Percentiles rank a stretch among this genome's conserved stretches.
These are phyloP conservation scores for Tetramorium alpestre DNA, from an alignment of 1,140 invertebrate species.

Conservation along the genomic window DNA sequence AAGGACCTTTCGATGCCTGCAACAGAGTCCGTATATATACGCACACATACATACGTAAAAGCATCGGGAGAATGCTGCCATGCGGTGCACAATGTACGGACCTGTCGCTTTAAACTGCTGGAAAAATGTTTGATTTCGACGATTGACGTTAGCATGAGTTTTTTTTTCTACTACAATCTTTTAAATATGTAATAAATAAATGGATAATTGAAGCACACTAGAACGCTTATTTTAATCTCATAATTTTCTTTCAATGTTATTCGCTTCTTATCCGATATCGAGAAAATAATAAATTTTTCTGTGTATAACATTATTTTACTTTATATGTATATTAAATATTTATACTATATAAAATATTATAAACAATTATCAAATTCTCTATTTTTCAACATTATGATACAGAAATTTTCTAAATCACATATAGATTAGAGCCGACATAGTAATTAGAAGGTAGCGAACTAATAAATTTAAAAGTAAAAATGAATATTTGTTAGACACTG, in stretches of 20 bases:
- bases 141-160: constrained; percentile 13
- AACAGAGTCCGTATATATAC: constrained; percentile 22
- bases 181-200: neutral
- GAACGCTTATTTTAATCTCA: neutral
- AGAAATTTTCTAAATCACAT: neutral
- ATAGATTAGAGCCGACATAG: neutral
- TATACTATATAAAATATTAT: neutral
- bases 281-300: neutral
- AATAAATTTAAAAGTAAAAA: constrained; percentile 1
- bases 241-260: neutral
- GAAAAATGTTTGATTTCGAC: constrained; percentile 18
- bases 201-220: neutral
- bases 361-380: neutral
- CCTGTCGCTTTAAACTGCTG: constrained; percentile 39
- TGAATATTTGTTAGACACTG: neutral
- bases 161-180: neutral
- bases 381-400: neutral
- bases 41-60: constrained; percentile 39
- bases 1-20: constrained; percentile 55
- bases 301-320: neutral
- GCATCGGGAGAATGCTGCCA: constrained; percentile 52
- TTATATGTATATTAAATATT: neutral
- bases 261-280: neutral
- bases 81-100: constrained; percentile 50
- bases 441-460: neutral